Conservation (phyloP, 53 echinoderm and acorn worm species). For the Holothuria scabra region DNA sequence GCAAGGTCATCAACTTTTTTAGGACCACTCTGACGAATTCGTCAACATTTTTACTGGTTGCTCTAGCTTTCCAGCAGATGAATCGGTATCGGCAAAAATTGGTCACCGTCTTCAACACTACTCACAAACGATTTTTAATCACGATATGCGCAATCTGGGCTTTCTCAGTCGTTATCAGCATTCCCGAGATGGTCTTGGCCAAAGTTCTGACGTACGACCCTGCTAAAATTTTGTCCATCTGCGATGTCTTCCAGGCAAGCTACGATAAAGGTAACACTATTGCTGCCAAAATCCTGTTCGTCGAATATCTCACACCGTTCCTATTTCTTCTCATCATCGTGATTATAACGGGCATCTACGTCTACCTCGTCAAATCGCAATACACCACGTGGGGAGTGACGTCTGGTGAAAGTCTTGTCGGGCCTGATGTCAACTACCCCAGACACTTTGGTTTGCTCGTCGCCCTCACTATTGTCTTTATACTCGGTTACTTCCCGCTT, state of each 20-base stretch:
- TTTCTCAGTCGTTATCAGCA: neutral
- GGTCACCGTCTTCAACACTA: conserved; percentile 6
- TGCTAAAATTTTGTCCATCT: neutral
- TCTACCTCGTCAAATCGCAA: conserved; percentile 15
- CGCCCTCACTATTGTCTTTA: neutral
- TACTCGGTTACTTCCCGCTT: conserved; percentile 27
- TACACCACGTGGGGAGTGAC: conserved; percentile 37
- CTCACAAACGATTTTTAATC: conserved; percentile 14
- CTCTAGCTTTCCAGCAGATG: conserved; percentile 23
- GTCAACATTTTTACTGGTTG: conserved; percentile 24
- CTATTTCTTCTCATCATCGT: conserved; percentile 1
- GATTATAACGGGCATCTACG: conserved; percentile 23
- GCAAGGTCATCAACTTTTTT: conserved; percentile 10
- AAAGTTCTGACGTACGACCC: neutral
- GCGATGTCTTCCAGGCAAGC: neutral
- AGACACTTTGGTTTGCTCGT: neutral
- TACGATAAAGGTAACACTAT: neutral
- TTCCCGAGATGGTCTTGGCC: conserved; percentile 23
- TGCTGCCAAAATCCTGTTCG: neutral
- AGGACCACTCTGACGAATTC: conserved; percentile 26
- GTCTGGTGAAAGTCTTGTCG: conserved; percentile 16
- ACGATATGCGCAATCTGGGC: neutral
- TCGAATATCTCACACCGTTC: conserved; percentile 39
- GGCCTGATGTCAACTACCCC: conserved; percentile 8
- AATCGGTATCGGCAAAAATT: conserved; percentile 30